Percentiles rank a stretch among this genome's conserved stretches.
Conservation (phyloP, 1,140 invertebrate species). For the Drosophila sechellia region DNA sequence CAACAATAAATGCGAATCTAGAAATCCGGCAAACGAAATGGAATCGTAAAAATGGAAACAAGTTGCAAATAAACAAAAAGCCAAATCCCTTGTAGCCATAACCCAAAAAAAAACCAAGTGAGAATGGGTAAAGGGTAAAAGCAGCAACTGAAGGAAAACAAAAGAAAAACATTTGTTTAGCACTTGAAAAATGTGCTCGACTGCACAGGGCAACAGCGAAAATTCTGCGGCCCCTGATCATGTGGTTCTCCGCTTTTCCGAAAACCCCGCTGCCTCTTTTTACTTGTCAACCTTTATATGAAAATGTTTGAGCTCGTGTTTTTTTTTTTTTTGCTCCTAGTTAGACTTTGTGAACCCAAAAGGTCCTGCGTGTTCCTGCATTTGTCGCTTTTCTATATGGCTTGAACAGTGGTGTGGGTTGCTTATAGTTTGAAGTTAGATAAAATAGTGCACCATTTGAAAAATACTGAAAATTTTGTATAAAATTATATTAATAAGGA, state of each 20-base stretch:
- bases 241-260: conserved; percentile 21
- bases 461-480: too few species aligned
- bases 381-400: conserved; percentile 24
- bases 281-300: conserved; percentile 58
- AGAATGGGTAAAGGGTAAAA: conserved; percentile 19
- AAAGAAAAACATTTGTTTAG: conserved; percentile 58
- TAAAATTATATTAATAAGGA: too few species aligned
- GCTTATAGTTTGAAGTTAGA: background rate
- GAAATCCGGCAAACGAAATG: conserved; percentile 23
- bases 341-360: conserved; percentile 16
- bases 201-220: conserved; percentile 31
- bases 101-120: background rate
- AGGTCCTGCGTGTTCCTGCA: conserved; percentile 20
- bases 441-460: too few species aligned
- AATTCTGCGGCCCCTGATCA: conserved; percentile 45
- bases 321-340: conserved; percentile 32
- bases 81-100: conserved; percentile 29
- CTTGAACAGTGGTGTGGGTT: conserved; percentile 6
- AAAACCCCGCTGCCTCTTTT: conserved; percentile 5
- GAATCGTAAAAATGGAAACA: conserved; percentile 45
- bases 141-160: conserved; percentile 29
- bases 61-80: conserved; percentile 38
- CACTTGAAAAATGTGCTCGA: conserved; percentile 65
- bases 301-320: conserved; percentile 39
- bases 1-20: conserved; percentile 5